A percentile compares a stretch with the other conserved stretches of the same genome.
Evolutionary conservation across 2,797 vertebrate genomes (phyloP).

Genomic region (Caiman crocodilus): DNA sequence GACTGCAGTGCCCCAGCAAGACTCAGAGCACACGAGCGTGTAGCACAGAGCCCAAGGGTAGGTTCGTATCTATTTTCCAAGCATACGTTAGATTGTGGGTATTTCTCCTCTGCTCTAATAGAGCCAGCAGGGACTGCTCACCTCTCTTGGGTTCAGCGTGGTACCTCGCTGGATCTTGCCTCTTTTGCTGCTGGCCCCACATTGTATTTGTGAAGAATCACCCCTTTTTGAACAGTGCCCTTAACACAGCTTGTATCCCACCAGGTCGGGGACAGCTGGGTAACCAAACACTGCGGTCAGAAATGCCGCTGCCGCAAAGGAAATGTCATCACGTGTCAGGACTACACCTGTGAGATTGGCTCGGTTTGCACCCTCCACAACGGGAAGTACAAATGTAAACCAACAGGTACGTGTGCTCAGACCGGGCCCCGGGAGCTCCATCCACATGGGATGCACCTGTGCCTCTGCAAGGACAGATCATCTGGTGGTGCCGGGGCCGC

Average conservation of each 20-base stretch:
- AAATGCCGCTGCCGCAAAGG: slow-evolving; percentile 83
- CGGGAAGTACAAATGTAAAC: slow-evolving; percentile 81
- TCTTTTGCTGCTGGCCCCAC: background rate
- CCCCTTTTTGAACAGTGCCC: background rate
- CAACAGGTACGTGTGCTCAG: slow-evolving; percentile 71
- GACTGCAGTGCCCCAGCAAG: background rate
- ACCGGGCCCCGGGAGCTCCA: background rate
- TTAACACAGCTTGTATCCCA: slow-evolving; percentile 16
- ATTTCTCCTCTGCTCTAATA: background rate
- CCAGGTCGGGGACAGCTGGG: slow-evolving; percentile 84
- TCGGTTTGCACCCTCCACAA: slow-evolving; percentile 79
- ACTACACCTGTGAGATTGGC: slow-evolving; percentile 77
- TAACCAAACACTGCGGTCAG: slow-evolving; percentile 80
- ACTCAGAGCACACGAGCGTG: background rate
- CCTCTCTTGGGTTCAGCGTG: background rate
- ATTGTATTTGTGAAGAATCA: background rate
- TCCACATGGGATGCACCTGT: background rate
- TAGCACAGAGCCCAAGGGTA: background rate
- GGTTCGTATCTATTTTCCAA: background rate
- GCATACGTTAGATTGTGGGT: background rate
- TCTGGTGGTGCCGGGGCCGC: background rate
- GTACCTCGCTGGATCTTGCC: background rate
- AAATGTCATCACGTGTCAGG: slow-evolving; percentile 74
- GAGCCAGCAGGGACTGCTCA: background rate
- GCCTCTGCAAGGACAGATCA: background rate